Percentiles rank a stretch among this genome's conserved stretches.
These are phyloP conservation scores for Microcaecilia unicolor DNA, from an alignment of 2,797 vertebrate genomes.

Conservation along the genomic window DNA sequence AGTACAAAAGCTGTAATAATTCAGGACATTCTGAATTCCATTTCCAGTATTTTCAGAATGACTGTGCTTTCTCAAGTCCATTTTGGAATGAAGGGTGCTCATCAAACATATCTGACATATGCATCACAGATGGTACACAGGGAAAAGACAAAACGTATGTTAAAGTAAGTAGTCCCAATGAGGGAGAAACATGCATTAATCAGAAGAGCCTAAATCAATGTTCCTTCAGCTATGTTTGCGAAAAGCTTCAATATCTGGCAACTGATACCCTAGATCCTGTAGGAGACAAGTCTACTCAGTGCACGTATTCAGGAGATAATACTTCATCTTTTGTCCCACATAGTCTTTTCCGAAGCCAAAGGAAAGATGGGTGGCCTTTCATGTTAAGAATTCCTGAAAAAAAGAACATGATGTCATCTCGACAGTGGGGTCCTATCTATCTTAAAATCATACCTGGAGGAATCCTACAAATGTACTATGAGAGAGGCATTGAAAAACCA, in stretches of 20 bases:
- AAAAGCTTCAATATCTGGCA: conserved; percentile 74
- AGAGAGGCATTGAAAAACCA: conserved; percentile 89
- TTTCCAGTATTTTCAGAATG: conserved; percentile 59
- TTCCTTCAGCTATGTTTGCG: conserved; percentile 79
- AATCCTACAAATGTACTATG: conserved; percentile 88
- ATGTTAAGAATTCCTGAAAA: conserved; percentile 96
- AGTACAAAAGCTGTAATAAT: conserved; percentile 1
- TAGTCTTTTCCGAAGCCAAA: conserved; percentile 70
- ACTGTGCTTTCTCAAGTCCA: conserved; percentile 77
- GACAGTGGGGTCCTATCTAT: conserved; percentile 95
- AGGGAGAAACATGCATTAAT: conserved; percentile 27
- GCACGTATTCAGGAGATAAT: neutral
- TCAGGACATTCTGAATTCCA: conserved; percentile 2
- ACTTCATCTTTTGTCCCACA: conserved; percentile 51
- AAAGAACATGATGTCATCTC: conserved; percentile 97
- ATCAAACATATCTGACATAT: conserved; percentile 45
- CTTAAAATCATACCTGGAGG: conserved; percentile 78
- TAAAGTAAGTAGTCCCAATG: conserved; percentile 7
- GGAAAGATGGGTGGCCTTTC: conserved; percentile 80
- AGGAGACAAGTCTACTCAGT: conserved; percentile 10
- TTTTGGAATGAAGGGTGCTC: conserved; percentile 72
- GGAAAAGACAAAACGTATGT: conserved; percentile 32
- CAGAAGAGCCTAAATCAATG: conserved; percentile 73
- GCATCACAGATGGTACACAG: conserved; percentile 52
- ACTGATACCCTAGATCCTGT: conserved; percentile 29